Conservation (phyloP, 35 echinoderm and acorn worm species). For the Ptychodera flava region DNA sequence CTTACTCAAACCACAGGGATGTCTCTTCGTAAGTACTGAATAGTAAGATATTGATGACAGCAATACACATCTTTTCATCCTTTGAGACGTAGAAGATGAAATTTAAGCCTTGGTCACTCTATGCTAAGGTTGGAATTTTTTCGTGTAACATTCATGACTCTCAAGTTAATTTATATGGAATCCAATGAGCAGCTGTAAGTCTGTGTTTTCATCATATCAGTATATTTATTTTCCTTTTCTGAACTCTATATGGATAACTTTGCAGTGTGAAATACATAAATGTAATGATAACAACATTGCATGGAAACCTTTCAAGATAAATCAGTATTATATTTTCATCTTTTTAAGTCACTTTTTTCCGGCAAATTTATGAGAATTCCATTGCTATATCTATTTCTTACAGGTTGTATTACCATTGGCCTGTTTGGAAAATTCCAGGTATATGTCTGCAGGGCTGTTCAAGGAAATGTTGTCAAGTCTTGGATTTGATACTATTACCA, state of each 20-base stretch:
- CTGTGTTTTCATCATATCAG: neutral
- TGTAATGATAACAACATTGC: no score
- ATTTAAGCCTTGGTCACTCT: neutral
- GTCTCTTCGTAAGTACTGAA: constrained; percentile 81
- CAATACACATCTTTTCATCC: neutral
- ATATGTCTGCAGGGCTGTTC: constrained; percentile 51
- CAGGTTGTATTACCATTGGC: constrained; percentile 80
- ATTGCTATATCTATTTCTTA: neutral
- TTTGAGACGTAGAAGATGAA: neutral
- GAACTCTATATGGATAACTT: no score
- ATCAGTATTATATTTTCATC: no score
- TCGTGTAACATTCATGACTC: neutral
- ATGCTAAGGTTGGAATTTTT: neutral
- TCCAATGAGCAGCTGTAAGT: neutral
- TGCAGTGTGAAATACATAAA: no score
- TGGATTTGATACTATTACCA: constrained; percentile 42
- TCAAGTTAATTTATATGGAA: neutral
- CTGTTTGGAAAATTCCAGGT: constrained; percentile 81
- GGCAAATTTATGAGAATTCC: no score
- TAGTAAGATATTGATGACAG: neutral
- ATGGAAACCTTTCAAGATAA: no score
- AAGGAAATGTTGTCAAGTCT: constrained; percentile 57
- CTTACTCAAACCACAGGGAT: constrained; percentile 50
- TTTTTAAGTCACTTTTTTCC: no score
- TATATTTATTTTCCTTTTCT: neutral